Conservation (phyloP, 2,113 vertebrate species). For the Eretmochelys imbricata region DNA sequence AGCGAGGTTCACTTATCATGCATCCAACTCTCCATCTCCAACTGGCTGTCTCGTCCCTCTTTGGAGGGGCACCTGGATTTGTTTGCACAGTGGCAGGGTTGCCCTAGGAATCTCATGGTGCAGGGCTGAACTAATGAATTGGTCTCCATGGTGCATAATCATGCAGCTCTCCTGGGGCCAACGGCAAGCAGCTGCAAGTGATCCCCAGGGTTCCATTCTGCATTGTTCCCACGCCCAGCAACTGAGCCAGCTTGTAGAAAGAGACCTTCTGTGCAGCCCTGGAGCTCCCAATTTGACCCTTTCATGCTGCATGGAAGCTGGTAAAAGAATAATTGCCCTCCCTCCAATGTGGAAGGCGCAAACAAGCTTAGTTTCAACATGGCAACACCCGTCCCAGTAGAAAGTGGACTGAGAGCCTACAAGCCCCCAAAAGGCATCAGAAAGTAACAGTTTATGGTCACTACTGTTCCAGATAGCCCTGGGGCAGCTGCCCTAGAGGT, state of each 20-base stretch:
- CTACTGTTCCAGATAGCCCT: background rate
- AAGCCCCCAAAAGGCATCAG: background rate
- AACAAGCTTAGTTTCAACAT: background rate
- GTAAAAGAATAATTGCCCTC: background rate
- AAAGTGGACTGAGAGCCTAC: background rate
- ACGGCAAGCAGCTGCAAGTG: background rate
- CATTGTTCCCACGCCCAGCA: background rate
- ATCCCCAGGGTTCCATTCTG: background rate
- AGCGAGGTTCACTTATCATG: background rate
- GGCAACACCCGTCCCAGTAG: background rate
- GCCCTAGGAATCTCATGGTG: conserved; percentile 19
- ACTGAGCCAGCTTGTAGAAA: background rate
- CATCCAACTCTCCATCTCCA: too few species aligned
- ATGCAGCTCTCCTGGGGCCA: background rate
- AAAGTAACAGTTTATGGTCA: background rate
- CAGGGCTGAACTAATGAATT: background rate
- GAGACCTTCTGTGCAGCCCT: background rate
- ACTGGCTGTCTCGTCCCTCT: background rate
- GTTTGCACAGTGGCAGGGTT: conserved; percentile 16
- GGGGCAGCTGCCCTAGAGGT: background rate
- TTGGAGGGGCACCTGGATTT: background rate
- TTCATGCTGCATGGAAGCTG: background rate
- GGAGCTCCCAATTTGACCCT: background rate
- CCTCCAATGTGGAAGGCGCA: background rate
- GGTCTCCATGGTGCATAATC: background rate